A percentile compares a stretch with the other conserved stretches of the same genome.
phyloP scores from a whole-genome alignment of 2,888 invertebrate genomes.

The Serrognathus titanus region DNA sequence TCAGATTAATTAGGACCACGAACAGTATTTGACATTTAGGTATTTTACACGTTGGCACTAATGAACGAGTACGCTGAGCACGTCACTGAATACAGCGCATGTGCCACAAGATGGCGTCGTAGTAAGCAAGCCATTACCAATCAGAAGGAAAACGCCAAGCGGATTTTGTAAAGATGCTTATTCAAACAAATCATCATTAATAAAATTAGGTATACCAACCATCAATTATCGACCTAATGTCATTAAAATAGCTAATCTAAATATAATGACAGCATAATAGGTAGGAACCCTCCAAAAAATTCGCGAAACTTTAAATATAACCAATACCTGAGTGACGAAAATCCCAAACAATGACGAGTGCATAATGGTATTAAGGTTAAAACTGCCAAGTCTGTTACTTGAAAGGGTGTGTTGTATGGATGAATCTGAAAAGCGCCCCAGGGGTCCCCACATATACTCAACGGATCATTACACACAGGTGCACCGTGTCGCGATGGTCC shows the following conservation, averaged over 20 bases:
- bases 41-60: too few relatives aligned
- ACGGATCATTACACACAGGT: constrained; percentile 49
- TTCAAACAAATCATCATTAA: too few relatives aligned
- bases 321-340: constrained; percentile 29
- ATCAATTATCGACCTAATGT: too few relatives aligned
- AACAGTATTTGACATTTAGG: too few relatives aligned
- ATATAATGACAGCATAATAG: constrained; percentile 35
- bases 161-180: too few relatives aligned
- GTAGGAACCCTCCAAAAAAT: constrained; percentile 29
- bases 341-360: constrained; percentile 36
- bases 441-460: constrained; percentile 43
- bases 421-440: constrained; percentile 38
- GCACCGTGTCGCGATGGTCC: constrained; percentile 26
- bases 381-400: constrained; percentile 32
- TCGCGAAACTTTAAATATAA: constrained; percentile 33
- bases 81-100: too few relatives aligned
- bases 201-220: too few relatives aligned
- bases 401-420: constrained; percentile 35
- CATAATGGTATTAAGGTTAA: constrained; percentile 35
- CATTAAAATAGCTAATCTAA: constrained; percentile 31
- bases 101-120: too few relatives aligned
- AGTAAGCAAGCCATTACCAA: too few relatives aligned
- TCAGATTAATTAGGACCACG: too few relatives aligned
- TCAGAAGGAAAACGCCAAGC: too few relatives aligned
- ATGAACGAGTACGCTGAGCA: too few relatives aligned